Percentiles rank a stretch among this genome's conserved stretches.
phyloP scores from a whole-genome alignment of 2,888 invertebrate species.

The Trimorus sp. region DNA sequence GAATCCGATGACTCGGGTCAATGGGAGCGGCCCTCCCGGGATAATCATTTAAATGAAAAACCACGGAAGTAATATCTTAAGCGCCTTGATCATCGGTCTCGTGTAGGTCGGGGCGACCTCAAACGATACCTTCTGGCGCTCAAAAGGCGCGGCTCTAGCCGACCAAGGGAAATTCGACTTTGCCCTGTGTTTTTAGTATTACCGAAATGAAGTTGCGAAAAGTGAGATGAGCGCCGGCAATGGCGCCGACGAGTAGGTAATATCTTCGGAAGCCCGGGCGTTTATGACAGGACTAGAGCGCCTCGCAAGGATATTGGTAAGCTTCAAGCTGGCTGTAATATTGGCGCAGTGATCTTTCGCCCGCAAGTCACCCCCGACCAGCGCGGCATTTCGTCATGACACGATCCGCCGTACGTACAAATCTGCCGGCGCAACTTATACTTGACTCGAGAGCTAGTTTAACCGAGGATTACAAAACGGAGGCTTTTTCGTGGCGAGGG shows the following conservation, averaged over 20 bases:
- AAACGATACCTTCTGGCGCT: constrained; percentile 68
- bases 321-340: constrained; percentile 80
- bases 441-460: constrained; percentile 66
- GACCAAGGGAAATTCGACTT: constrained; percentile 53
- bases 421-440: constrained; percentile 66
- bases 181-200: constrained; percentile 68
- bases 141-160: constrained; percentile 56
- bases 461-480: constrained; percentile 72
- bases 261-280: constrained; percentile 81
- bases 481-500: not conserved
- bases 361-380: constrained; percentile 66
- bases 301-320: constrained; percentile 82
- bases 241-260: constrained; percentile 74
- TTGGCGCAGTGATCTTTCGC: constrained; percentile 81
- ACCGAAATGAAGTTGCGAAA: constrained; percentile 78
- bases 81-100: constrained; percentile 59
- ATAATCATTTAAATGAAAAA: constrained; percentile 62
- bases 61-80: constrained; percentile 64
- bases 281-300: constrained; percentile 81
- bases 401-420: constrained; percentile 59
- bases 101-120: constrained; percentile 63
- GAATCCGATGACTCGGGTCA: not conserved
- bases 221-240: constrained; percentile 72
- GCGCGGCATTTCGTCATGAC: constrained; percentile 48
- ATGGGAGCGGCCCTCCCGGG: not conserved